Base-by-base conservation (phyloP, 1,140 invertebrate species). In the Copidosoma floridanum region DNA sequence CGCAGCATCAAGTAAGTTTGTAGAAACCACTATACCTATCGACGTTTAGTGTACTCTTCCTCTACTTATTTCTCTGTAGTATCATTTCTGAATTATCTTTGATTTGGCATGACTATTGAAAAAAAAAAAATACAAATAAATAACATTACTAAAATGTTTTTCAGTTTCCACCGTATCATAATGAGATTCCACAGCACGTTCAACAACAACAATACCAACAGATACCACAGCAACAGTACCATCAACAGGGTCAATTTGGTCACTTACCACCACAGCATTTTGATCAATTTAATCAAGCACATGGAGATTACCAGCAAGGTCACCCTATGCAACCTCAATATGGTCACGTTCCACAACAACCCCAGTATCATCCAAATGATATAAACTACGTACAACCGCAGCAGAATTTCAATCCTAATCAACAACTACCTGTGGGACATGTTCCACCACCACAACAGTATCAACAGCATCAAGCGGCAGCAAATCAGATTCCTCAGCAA, bases 361-460 rank as follows among this genome's bases (percentile, higher is more conserved):
- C 64, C 0, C 65, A 63, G 35, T 35, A 14, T 26, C 24, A 46
- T 27, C 29, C 29, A 26, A 54, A 54, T 23, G 26, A 55, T 16
- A 35, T 55, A 23, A 29, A 58, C 46, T 61, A 71, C 43, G 27
- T 54, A 18, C 66, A 59, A 35, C 61, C 52, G 20, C 58, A 61
- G 18, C 63, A 67, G 44, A 52, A 54, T 12, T 27, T 61, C 11
- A 40, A 20, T 8, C 21, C 27, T 11, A 56, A 56, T 44, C 59
- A 61, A 27, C 48, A 54, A 20, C 65, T 48, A 14, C 58, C 51
- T 32, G 14, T 41, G 0, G 37, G 73, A 5, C 53, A 71, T 68
- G 56, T 71, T 27, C 78, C 78, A 62, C 65, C 71, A 11, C 75
- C 74, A 10, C 68, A 78, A 48, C 66, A 70, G 10, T 72, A 74